Percentiles rank a stretch among this genome's conserved stretches.
Evolutionary conservation across 2,888 invertebrate species (phyloP).

Genomic region (Cryptocephalus moraei): DNA sequence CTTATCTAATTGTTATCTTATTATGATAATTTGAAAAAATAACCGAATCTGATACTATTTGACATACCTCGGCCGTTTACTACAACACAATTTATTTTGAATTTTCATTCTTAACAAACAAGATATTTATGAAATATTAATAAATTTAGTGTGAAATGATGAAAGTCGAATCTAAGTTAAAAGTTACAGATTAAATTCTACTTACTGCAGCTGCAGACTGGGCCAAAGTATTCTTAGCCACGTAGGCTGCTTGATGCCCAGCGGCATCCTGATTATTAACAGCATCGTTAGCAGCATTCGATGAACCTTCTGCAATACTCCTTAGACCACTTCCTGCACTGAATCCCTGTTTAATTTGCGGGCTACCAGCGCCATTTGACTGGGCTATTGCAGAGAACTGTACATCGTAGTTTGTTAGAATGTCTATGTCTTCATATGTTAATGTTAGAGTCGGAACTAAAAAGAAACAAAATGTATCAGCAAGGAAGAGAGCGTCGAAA

Average conservation of each 20-base stretch:
- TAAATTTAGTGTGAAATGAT: too few relatives aligned
- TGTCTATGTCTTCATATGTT: conserved; percentile 23
- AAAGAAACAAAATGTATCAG: too few relatives aligned
- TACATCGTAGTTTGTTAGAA: conserved; percentile 23
- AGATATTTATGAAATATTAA: too few relatives aligned
- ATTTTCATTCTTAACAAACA: too few relatives aligned
- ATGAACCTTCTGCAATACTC: conserved; percentile 62
- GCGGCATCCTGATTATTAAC: conserved; percentile 64
- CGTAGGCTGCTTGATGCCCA: conserved; percentile 67
- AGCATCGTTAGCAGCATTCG: conserved; percentile 64
- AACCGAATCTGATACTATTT: too few relatives aligned
- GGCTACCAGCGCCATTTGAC: conserved; percentile 3
- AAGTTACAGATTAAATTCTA: not conserved
- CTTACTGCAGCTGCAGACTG: conserved; percentile 54
- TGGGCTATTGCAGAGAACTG: conserved; percentile 15
- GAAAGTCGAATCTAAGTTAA: not conserved
- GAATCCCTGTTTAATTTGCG: conserved; percentile 43
- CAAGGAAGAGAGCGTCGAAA: too few relatives aligned
- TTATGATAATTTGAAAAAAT: too few relatives aligned
- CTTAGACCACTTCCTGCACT: conserved; percentile 62
- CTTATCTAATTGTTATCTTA: too few relatives aligned
- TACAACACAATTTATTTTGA: too few relatives aligned
- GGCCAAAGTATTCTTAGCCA: conserved; percentile 66
- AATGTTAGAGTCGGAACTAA: not conserved
- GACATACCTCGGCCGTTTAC: too few relatives aligned